A percentile compares a stretch with the other conserved stretches of the same genome.
Conservation (phyloP, 2,113 vertebrate genomes). For the Mungos mungo region DNA sequence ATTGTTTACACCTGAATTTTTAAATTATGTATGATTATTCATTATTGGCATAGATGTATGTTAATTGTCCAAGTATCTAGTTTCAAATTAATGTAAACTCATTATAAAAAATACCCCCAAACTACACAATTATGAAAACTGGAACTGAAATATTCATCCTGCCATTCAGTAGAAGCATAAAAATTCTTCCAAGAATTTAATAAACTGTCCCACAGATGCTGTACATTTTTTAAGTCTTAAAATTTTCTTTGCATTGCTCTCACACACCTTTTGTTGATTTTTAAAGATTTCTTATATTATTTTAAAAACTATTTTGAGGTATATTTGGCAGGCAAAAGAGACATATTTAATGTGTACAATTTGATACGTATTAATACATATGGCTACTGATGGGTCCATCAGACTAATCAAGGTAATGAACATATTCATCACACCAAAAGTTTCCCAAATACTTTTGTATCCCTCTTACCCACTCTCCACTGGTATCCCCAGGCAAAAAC, state of each 20-base stretch:
- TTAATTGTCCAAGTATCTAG: not conserved
- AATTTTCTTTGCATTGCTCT: not conserved
- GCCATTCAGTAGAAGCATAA: not conserved
- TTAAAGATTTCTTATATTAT: not conserved
- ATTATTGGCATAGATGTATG: not conserved
- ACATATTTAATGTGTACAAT: not conserved
- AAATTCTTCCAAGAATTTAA: constrained; percentile 11
- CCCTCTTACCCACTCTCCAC: not conserved
- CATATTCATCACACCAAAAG: not conserved
- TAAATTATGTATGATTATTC: not conserved
- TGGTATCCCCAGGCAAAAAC: not conserved
- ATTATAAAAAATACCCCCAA: not conserved
- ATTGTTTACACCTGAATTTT: not conserved
- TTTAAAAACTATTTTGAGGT: not conserved
- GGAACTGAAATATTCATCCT: not conserved
- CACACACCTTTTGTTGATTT: not conserved
- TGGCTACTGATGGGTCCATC: not conserved
- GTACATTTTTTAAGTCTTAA: not conserved
- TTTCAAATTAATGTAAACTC: not conserved
- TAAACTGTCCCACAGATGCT: not conserved
- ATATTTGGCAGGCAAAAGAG: not conserved
- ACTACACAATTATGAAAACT: not conserved
- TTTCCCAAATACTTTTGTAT: not conserved
- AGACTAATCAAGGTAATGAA: not conserved
- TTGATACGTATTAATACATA: not conserved